Conservation (phyloP, 2,888 invertebrate genomes). For the Frankliniella intonsa region DNA sequence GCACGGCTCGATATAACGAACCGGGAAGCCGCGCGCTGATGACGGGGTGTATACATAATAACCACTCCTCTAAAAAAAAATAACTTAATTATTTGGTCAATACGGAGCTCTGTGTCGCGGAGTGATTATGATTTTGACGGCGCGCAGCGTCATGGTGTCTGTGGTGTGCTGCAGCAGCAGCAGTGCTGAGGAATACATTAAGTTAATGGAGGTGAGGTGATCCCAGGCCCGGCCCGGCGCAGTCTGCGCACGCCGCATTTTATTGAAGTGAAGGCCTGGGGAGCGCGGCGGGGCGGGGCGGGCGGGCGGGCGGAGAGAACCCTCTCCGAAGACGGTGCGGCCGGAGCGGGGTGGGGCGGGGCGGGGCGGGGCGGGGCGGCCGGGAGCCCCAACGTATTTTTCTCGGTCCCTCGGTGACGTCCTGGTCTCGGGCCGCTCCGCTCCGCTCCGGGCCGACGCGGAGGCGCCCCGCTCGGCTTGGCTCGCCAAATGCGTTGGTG, state of each 20-base stretch:
- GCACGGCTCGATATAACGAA: no score
- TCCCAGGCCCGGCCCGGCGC: neutral
- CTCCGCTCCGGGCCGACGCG: neutral
- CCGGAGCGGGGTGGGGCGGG: neutral
- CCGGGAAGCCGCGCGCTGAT: neutral
- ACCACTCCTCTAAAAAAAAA: no score
- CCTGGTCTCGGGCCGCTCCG: neutral
- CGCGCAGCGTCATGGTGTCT: no score
- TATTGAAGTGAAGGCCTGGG: neutral
- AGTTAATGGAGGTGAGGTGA: slow-evolving; percentile 8
- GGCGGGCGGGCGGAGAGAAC: neutral
- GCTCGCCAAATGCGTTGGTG: slow-evolving; percentile 13
- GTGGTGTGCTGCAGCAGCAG: no score
- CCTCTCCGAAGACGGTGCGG: neutral
- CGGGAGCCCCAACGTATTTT: neutral
- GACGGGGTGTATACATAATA: neutral
- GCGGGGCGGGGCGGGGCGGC: neutral
- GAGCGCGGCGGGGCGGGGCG: neutral
- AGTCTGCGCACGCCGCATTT: neutral
- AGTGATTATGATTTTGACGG: no score
- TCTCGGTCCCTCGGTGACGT: neutral
- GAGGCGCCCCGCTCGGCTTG: neutral
- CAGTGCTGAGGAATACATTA: neutral
- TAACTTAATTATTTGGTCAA: no score
- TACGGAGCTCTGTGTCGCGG: no score